These are phyloP conservation scores for Ophioninae sp. DNA, from an alignment of 2,888 invertebrate species.

Conservation along the genomic window DNA sequence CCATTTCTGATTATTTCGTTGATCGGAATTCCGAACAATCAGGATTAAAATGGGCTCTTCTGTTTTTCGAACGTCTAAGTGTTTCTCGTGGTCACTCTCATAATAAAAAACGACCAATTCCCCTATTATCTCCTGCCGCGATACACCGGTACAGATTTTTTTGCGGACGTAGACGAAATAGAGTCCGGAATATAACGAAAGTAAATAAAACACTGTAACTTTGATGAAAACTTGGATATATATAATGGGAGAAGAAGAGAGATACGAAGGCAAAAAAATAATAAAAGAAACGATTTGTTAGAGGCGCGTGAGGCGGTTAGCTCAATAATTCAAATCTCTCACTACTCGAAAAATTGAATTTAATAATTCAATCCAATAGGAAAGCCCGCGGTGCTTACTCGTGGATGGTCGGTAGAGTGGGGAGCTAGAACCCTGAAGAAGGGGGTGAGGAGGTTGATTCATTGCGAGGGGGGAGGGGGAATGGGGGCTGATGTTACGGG, in stretches of 20 bases:
- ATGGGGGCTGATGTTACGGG: not conserved
- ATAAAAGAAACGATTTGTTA: constrained; percentile 65
- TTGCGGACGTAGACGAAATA: not conserved
- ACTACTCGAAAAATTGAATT: constrained; percentile 81
- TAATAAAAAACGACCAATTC: not conserved
- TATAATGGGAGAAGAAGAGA: constrained; percentile 50
- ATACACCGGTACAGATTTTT: not conserved
- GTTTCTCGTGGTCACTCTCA: not conserved
- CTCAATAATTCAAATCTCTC: constrained; percentile 80
- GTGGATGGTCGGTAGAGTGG: constrained; percentile 26
- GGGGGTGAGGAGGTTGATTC: constrained; percentile 14
- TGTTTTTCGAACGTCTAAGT: constrained; percentile 20
- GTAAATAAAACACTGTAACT: constrained; percentile 46
- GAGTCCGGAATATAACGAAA: constrained; percentile 32
- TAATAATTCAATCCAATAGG: constrained; percentile 80
- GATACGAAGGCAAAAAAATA: constrained; percentile 19
- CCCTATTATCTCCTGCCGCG: not conserved
- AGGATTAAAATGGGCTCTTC: not conserved
- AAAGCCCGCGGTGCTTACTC: constrained; percentile 71
- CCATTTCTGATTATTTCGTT: not conserved
- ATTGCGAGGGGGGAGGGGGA: constrained; percentile 40
- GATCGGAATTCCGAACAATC: not conserved
- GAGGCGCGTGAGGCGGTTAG: constrained; percentile 67
- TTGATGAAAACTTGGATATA: constrained; percentile 22
- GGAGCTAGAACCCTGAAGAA: constrained; percentile 7